Percentiles rank a stretch among this genome's conserved stretches.
Evolutionary conservation across 2,888 invertebrate genomes (phyloP).

Genomic region (Zaprionus obscuricornis): DNA sequence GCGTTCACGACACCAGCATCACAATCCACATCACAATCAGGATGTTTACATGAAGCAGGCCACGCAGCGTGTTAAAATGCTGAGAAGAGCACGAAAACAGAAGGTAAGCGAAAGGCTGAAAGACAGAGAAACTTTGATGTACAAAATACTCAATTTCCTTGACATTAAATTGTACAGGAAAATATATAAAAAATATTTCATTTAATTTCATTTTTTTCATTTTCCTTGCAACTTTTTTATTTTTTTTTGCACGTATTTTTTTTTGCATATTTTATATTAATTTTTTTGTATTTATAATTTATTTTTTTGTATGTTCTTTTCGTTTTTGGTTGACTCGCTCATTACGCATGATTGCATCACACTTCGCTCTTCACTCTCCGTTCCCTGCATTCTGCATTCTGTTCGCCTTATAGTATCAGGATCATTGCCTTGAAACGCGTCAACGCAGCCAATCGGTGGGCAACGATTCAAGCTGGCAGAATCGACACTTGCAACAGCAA

Average conservation of each 20-base stretch:
- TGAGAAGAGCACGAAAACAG: conserved; percentile 83
- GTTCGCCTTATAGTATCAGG: conserved; percentile 79
- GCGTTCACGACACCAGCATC: conserved; percentile 44
- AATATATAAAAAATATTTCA: neutral
- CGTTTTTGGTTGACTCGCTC: conserved; percentile 56
- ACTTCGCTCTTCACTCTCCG: conserved; percentile 11
- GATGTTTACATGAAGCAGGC: conserved; percentile 82
- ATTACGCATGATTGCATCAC: conserved; percentile 50
- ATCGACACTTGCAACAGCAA: conserved; percentile 72
- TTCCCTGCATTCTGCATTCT: conserved; percentile 22
- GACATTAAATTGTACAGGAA: too few relatives aligned
- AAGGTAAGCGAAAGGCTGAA: conserved; percentile 75
- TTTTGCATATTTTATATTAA: conserved; percentile 35
- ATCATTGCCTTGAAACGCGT: conserved; percentile 81
- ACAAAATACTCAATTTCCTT: too few relatives aligned
- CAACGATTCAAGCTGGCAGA: conserved; percentile 82
- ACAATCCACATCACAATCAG: conserved; percentile 37
- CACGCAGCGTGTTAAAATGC: conserved; percentile 82
- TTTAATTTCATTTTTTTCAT: neutral
- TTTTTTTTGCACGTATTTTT: conserved; percentile 23
- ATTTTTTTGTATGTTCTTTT: conserved; percentile 51
- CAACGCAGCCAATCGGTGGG: conserved; percentile 83
- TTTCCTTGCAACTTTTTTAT: conserved; percentile 3
- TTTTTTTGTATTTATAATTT: conserved; percentile 39
- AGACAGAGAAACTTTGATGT: conserved; percentile 14